A percentile compares a stretch with the other conserved stretches of the same genome.
These are phyloP conservation scores for Batillaria attramentaria DNA, from an alignment of 1,140 invertebrate genomes.

Conservation along the genomic window DNA sequence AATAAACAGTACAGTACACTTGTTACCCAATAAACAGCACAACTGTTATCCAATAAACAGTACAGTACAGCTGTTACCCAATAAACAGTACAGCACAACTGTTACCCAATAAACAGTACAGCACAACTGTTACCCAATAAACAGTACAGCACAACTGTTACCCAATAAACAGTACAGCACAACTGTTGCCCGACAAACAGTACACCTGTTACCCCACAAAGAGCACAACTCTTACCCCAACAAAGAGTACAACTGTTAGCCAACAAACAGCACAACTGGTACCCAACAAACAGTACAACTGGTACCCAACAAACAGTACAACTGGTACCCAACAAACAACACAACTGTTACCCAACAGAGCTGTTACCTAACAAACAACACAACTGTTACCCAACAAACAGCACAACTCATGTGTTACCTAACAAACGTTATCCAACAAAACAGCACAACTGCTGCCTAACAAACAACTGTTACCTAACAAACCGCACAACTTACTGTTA, in stretches of 20 bases:
- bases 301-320: no score
- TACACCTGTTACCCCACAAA: no score
- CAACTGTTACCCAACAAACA: slow-evolving; percentile 48
- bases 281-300: neutral
- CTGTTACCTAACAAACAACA: slow-evolving; percentile 69
- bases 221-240: slow-evolving; percentile 63
- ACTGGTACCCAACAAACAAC: no score
- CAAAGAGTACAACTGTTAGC: slow-evolving; percentile 67
- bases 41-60: no score
- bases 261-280: neutral
- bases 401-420: neutral
- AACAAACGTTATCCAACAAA: neutral
- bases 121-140: no score
- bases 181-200: no score
- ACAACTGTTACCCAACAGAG: slow-evolving; percentile 47
- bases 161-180: no score
- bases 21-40: neutral
- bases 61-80: neutral
- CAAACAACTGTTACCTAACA: neutral
- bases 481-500: no score
- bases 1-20: neutral
- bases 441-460: neutral
- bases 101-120: no score
- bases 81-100: neutral
- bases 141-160: no score